Conservation (phyloP, 2,113 vertebrate genomes). For the Otis tarda region DNA sequence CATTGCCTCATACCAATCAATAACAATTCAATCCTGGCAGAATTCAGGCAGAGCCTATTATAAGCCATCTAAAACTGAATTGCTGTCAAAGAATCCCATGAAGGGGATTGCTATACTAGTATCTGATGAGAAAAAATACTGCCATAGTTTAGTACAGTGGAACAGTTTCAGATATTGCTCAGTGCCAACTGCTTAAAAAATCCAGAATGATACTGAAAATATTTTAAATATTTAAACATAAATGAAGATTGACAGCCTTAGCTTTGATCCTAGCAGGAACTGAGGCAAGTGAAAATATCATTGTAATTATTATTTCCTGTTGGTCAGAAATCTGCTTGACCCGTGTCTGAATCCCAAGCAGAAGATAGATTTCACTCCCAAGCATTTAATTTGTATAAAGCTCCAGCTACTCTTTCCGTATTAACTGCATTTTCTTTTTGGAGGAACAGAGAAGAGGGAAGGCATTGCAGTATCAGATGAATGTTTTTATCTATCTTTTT, state of each 20-base stretch:
- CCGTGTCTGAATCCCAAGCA: neutral
- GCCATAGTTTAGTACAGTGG: neutral
- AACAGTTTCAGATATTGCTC: neutral
- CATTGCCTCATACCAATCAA: conserved; percentile 46
- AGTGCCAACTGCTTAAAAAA: conserved; percentile 18
- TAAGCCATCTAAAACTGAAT: conserved; percentile 30
- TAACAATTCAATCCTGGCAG: conserved; percentile 55
- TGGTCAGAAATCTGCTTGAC: conserved; percentile 3
- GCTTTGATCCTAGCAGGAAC: neutral
- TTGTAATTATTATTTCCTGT: neutral
- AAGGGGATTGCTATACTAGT: neutral
- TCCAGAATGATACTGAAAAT: neutral
- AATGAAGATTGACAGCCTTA: neutral
- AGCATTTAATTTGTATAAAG: neutral
- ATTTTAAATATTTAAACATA: neutral
- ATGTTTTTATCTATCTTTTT: neutral
- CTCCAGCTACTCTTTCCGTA: neutral
- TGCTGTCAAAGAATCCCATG: conserved; percentile 44
- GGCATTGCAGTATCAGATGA: neutral
- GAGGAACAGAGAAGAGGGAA: neutral
- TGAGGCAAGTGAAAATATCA: neutral
- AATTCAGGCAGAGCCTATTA: conserved; percentile 48
- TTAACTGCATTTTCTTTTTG: neutral
- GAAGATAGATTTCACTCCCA: neutral
- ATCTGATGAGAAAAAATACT: conserved; percentile 23